Evolutionary conservation across 2,888 invertebrate species (phyloP).

Genomic region (Drosophila macrospina): DNA sequence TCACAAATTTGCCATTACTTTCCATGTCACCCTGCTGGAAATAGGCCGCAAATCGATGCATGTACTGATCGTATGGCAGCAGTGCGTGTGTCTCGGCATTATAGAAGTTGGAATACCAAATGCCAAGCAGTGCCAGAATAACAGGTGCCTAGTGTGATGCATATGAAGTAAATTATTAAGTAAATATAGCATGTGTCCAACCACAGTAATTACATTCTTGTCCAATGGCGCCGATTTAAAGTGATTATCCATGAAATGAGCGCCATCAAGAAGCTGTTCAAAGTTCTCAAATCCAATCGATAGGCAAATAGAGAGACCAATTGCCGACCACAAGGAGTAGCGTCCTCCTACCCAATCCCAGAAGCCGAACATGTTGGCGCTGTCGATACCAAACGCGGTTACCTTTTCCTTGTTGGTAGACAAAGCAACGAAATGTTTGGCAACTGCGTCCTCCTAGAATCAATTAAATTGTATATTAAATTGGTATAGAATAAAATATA

Average conservation of each 20-base stretch:
- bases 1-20: slow-evolving; percentile 98
- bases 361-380: slow-evolving; percentile 99
- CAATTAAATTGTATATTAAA: slow-evolving; percentile 25
- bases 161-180: background rate
- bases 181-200: no score
- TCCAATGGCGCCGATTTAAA: slow-evolving; percentile 94
- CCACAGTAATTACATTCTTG: slow-evolving; percentile 90
- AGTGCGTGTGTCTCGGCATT: slow-evolving; percentile 98
- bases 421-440: slow-evolving; percentile 98
- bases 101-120: slow-evolving; percentile 98
- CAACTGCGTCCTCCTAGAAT: slow-evolving; percentile 91
- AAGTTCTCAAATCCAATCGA: slow-evolving; percentile 98
- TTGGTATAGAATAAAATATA: background rate
- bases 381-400: slow-evolving; percentile 98
- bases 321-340: slow-evolving; percentile 99
- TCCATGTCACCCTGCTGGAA: slow-evolving; percentile 99
- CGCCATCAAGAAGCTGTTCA: slow-evolving; percentile 95
- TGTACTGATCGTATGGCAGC: slow-evolving; percentile 98
- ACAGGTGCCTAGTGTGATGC: slow-evolving; percentile 91
- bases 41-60: slow-evolving; percentile 99
- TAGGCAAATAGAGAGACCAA: slow-evolving; percentile 97
- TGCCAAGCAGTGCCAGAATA: slow-evolving; percentile 94
- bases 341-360: slow-evolving; percentile 99
- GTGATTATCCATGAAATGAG: slow-evolving; percentile 97
- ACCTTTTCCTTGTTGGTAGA: slow-evolving; percentile 98